phyloP scores from a whole-genome alignment of 2,888 invertebrate genomes.

The Notodonta dromedarius region DNA sequence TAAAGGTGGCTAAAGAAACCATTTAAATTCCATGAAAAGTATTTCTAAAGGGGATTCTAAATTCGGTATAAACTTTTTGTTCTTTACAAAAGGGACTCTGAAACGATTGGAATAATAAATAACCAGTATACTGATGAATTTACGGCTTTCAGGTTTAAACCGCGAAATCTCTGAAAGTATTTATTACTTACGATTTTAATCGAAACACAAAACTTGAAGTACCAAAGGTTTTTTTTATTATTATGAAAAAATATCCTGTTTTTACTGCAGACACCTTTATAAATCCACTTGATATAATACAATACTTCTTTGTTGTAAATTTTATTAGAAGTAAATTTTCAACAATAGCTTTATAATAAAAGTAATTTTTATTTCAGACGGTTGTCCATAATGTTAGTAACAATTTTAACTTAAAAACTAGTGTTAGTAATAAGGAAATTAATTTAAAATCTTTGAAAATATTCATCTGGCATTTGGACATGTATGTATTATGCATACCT shows the following conservation, averaged over 20 bases:
- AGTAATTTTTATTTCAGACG: too few relatives aligned
- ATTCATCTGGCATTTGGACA: too few relatives aligned
- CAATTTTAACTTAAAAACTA: too few relatives aligned
- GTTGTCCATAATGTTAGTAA: too few relatives aligned
- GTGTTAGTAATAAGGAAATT: too few relatives aligned
- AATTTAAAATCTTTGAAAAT: too few relatives aligned
- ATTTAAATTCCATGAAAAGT: background rate
- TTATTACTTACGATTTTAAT: conserved; percentile 11
- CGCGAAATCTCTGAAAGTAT: conserved; percentile 6
- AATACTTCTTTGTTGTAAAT: background rate
- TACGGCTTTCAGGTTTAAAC: background rate
- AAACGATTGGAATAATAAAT: conserved; percentile 14
- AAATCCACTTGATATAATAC: background rate
- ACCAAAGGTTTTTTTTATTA: background rate
- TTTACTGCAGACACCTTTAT: background rate
- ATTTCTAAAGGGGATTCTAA: conserved; percentile 14
- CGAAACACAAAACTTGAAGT: background rate
- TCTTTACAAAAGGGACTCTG: conserved; percentile 2
- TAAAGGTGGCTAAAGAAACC: background rate
- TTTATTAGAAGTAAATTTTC: background rate
- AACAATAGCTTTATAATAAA: too few relatives aligned
- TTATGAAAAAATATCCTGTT: background rate
- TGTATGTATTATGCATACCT: too few relatives aligned
- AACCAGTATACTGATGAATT: conserved; percentile 10
- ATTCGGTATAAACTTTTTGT: conserved; percentile 21